Evolutionary conservation across 2,888 invertebrate species (phyloP).

Genomic region (Camponotus fellah): DNA sequence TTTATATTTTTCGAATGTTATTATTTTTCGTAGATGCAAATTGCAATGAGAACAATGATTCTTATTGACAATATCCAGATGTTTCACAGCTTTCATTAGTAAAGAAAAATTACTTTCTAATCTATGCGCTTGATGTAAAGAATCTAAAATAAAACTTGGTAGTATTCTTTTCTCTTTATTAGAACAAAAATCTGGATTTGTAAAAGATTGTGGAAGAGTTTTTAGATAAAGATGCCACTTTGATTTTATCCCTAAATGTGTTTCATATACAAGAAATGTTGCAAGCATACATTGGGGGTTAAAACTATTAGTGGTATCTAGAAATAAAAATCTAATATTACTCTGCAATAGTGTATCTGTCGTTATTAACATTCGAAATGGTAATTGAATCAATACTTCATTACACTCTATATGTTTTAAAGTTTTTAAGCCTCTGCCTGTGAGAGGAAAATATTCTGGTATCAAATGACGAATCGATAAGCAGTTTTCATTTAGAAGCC

Average conservation of each 20-base stretch:
- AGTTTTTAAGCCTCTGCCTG: constrained; percentile 92
- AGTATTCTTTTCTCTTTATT: constrained; percentile 87
- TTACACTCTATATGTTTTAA: constrained; percentile 83
- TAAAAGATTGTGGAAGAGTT: constrained; percentile 90
- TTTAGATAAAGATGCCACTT: constrained; percentile 90
- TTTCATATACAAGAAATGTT: constrained; percentile 91
- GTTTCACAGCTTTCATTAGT: constrained; percentile 70
- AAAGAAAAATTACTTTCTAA: constrained; percentile 72
- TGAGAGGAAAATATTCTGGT: constrained; percentile 87
- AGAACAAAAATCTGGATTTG: constrained; percentile 90
- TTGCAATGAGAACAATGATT: constrained; percentile 85
- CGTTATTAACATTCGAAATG: constrained; percentile 87
- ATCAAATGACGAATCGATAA: constrained; percentile 72
- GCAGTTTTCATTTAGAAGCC: constrained; percentile 78
- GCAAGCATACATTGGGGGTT: constrained; percentile 91
- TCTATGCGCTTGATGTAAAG: constrained; percentile 73
- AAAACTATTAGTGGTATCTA: constrained; percentile 64
- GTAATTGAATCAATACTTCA: constrained; percentile 87
- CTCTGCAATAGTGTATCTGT: constrained; percentile 83
- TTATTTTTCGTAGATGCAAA: constrained; percentile 85
- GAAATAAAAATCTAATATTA: constrained; percentile 74
- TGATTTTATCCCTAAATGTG: constrained; percentile 87
- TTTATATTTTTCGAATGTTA: constrained; percentile 88
- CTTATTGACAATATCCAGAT: constrained; percentile 55
- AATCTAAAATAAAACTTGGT: constrained; percentile 88